A percentile compares a stretch with the other conserved stretches of the same genome.
Evolutionary conservation across 2,113 vertebrate species (phyloP).

Genomic region (Salvelinus sp.): DNA sequence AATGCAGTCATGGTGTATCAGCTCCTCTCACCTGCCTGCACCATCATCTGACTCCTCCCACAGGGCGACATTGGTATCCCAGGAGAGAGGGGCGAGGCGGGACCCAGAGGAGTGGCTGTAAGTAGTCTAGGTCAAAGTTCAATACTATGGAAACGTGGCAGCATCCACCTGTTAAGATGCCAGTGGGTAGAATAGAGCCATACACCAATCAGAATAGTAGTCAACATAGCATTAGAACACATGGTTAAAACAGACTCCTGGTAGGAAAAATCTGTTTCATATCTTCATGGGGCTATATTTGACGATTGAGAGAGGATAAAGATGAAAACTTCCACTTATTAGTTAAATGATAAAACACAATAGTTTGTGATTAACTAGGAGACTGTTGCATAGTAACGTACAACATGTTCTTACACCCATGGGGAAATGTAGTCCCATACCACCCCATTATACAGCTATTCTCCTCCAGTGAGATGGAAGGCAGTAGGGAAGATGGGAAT

Average conservation of each 20-base stretch:
- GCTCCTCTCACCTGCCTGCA: slow-evolving; percentile 20
- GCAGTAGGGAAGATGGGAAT: slow-evolving; percentile 27
- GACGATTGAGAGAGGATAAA: not conserved
- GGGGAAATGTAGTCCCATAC: not conserved
- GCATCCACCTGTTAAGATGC: no score
- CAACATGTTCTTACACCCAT: not conserved
- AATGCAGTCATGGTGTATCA: not conserved
- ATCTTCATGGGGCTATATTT: no score
- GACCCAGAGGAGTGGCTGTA: slow-evolving; percentile 88
- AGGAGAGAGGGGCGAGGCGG: slow-evolving; percentile 86
- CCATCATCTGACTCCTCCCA: slow-evolving; percentile 12
- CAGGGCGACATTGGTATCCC: slow-evolving; percentile 88
- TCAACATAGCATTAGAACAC: not conserved
- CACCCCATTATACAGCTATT: not conserved
- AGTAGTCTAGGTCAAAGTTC: slow-evolving; percentile 65
- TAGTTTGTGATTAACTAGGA: not conserved
- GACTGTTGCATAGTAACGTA: slow-evolving; percentile 18
- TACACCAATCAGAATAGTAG: not conserved
- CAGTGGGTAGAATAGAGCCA: no score
- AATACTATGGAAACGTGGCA: not conserved
- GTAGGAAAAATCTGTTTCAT: no score
- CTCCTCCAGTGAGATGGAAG: not conserved
- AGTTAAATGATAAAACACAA: not conserved
- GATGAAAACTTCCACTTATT: not conserved
- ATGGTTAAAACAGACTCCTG: not conserved